Conservation (phyloP, 2,888 invertebrate species). For the Macaria liturata region DNA sequence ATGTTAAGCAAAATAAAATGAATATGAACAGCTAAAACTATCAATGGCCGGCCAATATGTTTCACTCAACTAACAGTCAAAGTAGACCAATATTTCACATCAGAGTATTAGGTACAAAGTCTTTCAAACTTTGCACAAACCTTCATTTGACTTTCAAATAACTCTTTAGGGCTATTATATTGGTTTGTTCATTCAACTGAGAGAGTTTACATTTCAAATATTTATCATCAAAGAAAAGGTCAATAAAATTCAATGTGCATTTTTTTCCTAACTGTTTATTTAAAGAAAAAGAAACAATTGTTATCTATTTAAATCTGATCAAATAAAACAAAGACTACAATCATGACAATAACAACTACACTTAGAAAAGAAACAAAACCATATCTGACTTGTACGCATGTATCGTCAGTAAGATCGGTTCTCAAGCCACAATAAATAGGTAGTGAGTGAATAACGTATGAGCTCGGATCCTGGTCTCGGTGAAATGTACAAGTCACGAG, state of each 20-base stretch:
- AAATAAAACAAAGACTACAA: too few species aligned
- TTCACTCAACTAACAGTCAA: neutral
- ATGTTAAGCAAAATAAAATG: too few species aligned
- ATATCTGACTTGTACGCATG: slow-evolving; percentile 37
- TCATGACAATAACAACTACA: too few species aligned
- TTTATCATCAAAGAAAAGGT: too few species aligned
- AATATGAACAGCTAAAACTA: too few species aligned
- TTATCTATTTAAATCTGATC: too few species aligned
- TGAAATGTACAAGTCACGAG: slow-evolving; percentile 51
- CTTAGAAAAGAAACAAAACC: too few species aligned
- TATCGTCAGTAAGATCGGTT: slow-evolving; percentile 44
- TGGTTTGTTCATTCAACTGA: slow-evolving; percentile 3
- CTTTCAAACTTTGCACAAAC: slow-evolving; percentile 24
- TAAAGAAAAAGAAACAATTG: too few species aligned
- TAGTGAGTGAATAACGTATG: slow-evolving; percentile 58
- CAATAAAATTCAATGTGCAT: too few species aligned
- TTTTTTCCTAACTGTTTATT: too few species aligned
- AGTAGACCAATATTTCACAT: slow-evolving; percentile 10
- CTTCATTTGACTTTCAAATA: slow-evolving; percentile 34
- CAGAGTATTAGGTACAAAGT: slow-evolving; percentile 3
- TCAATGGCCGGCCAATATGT: too few species aligned
- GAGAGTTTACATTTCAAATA: too few species aligned
- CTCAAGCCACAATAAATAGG: slow-evolving; percentile 53
- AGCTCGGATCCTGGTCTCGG: slow-evolving; percentile 46
- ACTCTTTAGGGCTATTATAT: slow-evolving; percentile 27